Percentiles rank a stretch among this genome's conserved stretches.
Evolutionary conservation across 2,113 vertebrate species (phyloP).

Genomic region (Callipepla squamata): DNA sequence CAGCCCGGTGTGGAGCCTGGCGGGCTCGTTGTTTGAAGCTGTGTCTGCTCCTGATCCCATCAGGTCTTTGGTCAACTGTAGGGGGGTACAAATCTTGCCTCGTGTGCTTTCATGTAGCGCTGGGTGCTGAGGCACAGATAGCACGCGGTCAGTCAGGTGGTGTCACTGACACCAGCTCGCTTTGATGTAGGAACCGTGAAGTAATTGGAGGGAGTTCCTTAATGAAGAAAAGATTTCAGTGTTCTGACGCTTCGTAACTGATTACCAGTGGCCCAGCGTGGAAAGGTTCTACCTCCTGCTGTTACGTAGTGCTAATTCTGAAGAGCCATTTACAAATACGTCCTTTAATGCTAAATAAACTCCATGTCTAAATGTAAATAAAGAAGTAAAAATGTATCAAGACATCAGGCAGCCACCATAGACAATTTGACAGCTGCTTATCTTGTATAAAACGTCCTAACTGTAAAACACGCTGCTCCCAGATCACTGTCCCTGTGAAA

Average conservation of each 20-base stretch:
- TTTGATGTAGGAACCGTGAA: neutral
- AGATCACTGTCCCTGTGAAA: neutral
- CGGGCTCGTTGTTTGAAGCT: neutral
- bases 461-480: neutral
- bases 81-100: neutral
- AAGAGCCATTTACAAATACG: neutral
- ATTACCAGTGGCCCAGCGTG: neutral
- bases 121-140: neutral
- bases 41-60: neutral
- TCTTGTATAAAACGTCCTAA: neutral
- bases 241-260: neutral
- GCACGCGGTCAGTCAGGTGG: neutral
- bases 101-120: neutral
- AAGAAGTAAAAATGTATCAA: neutral
- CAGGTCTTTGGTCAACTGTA: neutral
- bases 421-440: neutral
- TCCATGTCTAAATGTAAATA: neutral
- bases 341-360: neutral
- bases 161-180: neutral
- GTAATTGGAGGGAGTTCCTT: neutral
- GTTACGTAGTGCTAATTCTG: neutral
- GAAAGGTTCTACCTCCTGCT: neutral
- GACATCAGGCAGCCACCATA: neutral
- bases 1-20: rapidly evolving
- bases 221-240: neutral